A percentile compares a stretch with the other conserved stretches of the same genome.
phyloP scores from a whole-genome alignment of 2,797 vertebrate genomes.

The Salarias fasciatus region DNA sequence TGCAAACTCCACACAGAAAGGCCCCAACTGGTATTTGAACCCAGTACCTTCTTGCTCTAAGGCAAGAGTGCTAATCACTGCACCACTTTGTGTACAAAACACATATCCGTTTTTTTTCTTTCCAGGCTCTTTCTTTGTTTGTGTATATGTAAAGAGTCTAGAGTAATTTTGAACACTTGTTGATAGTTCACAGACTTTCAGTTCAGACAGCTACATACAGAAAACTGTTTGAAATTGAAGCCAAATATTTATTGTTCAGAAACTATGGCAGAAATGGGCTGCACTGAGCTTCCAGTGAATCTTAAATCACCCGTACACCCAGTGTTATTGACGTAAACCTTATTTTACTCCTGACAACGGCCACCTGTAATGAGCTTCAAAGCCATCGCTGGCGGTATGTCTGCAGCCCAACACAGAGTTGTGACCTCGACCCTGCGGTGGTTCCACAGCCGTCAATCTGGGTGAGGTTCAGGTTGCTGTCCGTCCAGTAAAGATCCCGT shows the following conservation, averaged over 20 bases:
- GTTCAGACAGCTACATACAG: neutral
- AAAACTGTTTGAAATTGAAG: conserved; percentile 21
- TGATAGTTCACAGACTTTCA: too few species aligned
- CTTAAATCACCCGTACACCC: conserved; percentile 53
- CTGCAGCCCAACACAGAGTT: conserved; percentile 50
- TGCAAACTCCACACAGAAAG: too few species aligned
- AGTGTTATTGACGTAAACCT: conserved; percentile 65
- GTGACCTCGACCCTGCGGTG: conserved; percentile 27
- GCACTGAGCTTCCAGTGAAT: conserved; percentile 16
- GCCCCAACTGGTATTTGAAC: too few species aligned
- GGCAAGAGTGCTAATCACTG: too few species aligned
- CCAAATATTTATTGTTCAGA: conserved; percentile 25
- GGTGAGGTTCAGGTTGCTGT: conserved; percentile 76
- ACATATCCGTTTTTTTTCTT: too few species aligned
- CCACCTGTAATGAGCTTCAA: conserved; percentile 80
- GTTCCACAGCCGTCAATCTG: conserved; percentile 50
- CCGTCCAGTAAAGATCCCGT: conserved; percentile 80
- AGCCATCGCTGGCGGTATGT: conserved; percentile 63
- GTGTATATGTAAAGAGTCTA: too few species aligned
- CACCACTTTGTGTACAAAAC: too few species aligned
- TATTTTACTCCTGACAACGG: conserved; percentile 70
- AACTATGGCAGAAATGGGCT: neutral
- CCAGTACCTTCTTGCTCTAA: too few species aligned
- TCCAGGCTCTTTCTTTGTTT: too few species aligned
- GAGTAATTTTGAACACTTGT: too few species aligned